Base-by-base conservation (phyloP, 2,888 invertebrate species). In the Trichopoda pennipes region DNA sequence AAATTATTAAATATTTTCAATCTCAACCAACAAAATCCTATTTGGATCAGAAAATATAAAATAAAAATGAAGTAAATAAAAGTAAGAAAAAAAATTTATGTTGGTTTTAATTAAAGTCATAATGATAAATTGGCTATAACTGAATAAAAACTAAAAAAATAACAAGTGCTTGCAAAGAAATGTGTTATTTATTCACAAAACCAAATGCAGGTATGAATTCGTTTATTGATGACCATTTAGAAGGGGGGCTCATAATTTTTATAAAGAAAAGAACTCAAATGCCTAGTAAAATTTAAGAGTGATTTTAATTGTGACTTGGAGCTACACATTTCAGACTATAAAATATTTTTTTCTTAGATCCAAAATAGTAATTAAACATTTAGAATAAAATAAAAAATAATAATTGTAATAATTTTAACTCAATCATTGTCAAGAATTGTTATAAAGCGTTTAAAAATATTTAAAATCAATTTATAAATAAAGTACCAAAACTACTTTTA, bases 121-220 rank as follows among this genome's bases (percentile, higher is more conserved):
- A 74, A 74, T 74, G 55, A 64, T 64, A 64, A 74, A 74, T 74
- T 74, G 55, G 47, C 38, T 38, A 23, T 56, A 74, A 74, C 49
- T 74, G 64, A 23, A n/a, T 63, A 14, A 21, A 49, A 47, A 21
- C 0, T 16, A 7, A 14, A 21, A 49, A 47, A 21, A 0, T 16
- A 7, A 63, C 7, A 63, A 53, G 28, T 53, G 63, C 23, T 23
- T 53, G 4, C 19, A 58, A 49, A 38, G 16, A 56, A 44, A 53
- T 47, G 47, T 47, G 6, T 69, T 58, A n/a, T 49, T 47, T 35
- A 21, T 9, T 14, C 7, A 3, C 10, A 16, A 6, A 2, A 6
- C 14, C 3, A 49, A 7, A n/a, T 32, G n/a, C 6, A 44, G 23
- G 47, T 17, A 47, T 47, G 1, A 28, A 17, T 63, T 44, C n/a